Percentiles rank a stretch among this genome's conserved stretches.
phyloP scores from a whole-genome alignment of 2,888 invertebrate genomes.

The Masnerella sp. region DNA sequence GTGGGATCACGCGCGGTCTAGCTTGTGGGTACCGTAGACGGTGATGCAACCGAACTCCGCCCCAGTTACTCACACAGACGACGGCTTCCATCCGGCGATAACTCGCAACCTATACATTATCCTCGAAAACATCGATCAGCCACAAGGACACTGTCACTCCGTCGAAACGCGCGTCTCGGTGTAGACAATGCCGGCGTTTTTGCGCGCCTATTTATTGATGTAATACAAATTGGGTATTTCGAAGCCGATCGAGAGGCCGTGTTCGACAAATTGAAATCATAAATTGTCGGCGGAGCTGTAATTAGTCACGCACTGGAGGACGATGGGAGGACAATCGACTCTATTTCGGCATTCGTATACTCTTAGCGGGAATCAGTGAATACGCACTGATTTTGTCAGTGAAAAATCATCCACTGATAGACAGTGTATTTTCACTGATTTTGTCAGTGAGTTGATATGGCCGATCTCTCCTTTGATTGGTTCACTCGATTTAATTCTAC shows the following conservation, averaged over 20 bases:
- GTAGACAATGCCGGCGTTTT: slow-evolving; percentile 33
- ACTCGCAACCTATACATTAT: slow-evolving; percentile 64
- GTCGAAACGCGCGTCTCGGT: slow-evolving; percentile 18
- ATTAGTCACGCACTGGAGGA: slow-evolving; percentile 25
- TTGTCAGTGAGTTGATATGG: no score
- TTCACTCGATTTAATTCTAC: no score
- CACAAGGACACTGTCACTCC: slow-evolving; percentile 55
- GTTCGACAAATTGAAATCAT: slow-evolving; percentile 36
- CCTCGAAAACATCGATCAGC: slow-evolving; percentile 60
- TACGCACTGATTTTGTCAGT: no score
- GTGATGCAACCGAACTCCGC: slow-evolving; percentile 65
- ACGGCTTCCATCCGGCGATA: no score
- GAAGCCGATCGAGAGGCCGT: slow-evolving; percentile 6
- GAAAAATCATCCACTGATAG: no score
- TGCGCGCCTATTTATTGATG: slow-evolving; percentile 21
- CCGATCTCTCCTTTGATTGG: no score
- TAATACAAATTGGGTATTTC: slow-evolving; percentile 33
- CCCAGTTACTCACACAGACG: slow-evolving; percentile 59
- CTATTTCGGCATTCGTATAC: no score
- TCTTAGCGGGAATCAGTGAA: no score
- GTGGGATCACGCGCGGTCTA: slow-evolving; percentile 44
- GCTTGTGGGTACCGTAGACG: slow-evolving; percentile 21
- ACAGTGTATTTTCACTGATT: no score
- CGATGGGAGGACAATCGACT: slow-evolving; percentile 2
- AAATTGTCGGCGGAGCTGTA: slow-evolving; percentile 29